Percentiles rank a stretch among this genome's conserved stretches.
Evolutionary conservation across 2,888 invertebrate species (phyloP).

Genomic region (Conops quadrifasciatus): DNA sequence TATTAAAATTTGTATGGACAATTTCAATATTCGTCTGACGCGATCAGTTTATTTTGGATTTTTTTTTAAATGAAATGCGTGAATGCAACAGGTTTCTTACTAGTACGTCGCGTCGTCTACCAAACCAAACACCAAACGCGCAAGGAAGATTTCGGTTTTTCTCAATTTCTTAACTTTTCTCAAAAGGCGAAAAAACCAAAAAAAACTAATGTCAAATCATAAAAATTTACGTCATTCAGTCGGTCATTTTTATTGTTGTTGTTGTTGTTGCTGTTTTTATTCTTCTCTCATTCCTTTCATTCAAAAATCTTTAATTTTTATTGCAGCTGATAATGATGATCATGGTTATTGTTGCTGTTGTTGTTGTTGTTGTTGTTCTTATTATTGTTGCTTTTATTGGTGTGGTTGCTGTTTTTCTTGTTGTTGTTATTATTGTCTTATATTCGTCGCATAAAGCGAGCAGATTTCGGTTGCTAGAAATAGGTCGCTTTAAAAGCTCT

Average conservation of each 20-base stretch:
- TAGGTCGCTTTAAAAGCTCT: too few relatives aligned
- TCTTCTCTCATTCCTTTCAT: background rate
- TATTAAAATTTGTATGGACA: too few relatives aligned
- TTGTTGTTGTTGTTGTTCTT: background rate
- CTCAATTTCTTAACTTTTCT: background rate
- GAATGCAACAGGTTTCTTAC: constrained; percentile 29
- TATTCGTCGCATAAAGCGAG: background rate
- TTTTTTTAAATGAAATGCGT: constrained; percentile 19
- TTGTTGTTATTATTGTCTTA: background rate
- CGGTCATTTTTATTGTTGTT: background rate
- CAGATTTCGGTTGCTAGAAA: too few relatives aligned
- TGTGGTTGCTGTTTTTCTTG: background rate
- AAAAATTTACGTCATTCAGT: background rate
- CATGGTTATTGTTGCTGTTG: background rate
- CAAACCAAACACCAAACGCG: background rate
- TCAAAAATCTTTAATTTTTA: too few relatives aligned
- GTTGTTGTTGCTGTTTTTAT: background rate
- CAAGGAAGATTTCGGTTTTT: too few relatives aligned
- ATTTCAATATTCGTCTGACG: too few relatives aligned
- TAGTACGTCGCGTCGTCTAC: background rate
- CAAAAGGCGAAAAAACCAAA: background rate
- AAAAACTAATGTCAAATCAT: constrained; percentile 12
- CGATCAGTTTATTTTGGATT: too few relatives aligned
- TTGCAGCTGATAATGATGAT: background rate
- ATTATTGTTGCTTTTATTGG: background rate